Evolutionary conservation across 23 tunicate genomes (phyloP).

Genomic region (Oikopleura dioica): DNA sequence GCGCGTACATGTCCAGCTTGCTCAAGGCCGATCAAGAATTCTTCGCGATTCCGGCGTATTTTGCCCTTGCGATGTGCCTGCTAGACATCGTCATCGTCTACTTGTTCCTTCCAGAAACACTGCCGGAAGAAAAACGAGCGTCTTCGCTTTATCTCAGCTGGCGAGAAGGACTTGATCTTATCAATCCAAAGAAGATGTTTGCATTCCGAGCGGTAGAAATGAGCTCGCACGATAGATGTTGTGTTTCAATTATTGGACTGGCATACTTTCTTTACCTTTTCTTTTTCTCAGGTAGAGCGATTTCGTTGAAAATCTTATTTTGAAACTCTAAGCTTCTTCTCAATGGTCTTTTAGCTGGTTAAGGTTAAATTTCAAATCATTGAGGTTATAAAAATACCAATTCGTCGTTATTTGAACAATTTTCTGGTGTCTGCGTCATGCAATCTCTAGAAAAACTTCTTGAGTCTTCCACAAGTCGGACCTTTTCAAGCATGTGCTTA

Average conservation of each 20-base stretch:
- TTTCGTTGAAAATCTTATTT: too few relatives aligned
- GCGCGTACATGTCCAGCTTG: slow-evolving; percentile 31
- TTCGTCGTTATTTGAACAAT: too few relatives aligned
- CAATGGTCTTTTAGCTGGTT: too few relatives aligned
- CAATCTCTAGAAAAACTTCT: too few relatives aligned
- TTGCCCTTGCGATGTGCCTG: slow-evolving; percentile 41
- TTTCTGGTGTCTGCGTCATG: too few relatives aligned
- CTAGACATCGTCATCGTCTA: slow-evolving; percentile 31
- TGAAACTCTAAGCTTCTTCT: slow-evolving; percentile 49
- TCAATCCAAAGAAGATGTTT: background rate
- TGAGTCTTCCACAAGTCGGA: too few relatives aligned
- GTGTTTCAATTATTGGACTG: slow-evolving; percentile 21
- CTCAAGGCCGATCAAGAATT: slow-evolving; percentile 17
- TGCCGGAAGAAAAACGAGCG: slow-evolving; percentile 30
- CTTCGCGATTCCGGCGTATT: slow-evolving; percentile 12
- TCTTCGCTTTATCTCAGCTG: background rate
- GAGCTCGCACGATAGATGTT: background rate
- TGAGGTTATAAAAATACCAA: too few relatives aligned
- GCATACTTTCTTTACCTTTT: slow-evolving; percentile 60
- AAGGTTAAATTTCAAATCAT: too few relatives aligned
- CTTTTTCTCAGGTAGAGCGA: slow-evolving; percentile 68
- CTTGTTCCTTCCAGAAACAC: slow-evolving; percentile 43
- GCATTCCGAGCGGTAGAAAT: background rate
- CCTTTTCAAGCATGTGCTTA: too few relatives aligned
- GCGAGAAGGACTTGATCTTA: background rate